phyloP scores from a whole-genome alignment of 2,888 invertebrate species.

The Bugula neritina region DNA sequence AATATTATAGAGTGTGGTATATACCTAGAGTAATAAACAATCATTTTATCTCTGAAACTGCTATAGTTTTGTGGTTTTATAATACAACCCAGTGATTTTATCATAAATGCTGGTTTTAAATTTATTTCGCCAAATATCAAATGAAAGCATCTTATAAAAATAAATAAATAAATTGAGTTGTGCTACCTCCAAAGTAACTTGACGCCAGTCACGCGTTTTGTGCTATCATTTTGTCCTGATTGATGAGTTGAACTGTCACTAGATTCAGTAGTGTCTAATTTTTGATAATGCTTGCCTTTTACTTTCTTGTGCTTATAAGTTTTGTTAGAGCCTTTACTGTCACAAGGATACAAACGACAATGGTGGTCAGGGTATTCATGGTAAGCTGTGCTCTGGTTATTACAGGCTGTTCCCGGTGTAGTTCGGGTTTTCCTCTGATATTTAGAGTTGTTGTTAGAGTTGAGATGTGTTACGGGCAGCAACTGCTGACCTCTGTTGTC shows the following conservation, averaged over 20 bases:
- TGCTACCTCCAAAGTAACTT: background rate
- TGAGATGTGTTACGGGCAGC: background rate
- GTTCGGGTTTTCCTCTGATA: background rate
- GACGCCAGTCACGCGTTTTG: background rate
- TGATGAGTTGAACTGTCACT: background rate
- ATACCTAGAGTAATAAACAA: too few species aligned
- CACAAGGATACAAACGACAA: too few species aligned
- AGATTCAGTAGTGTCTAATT: background rate
- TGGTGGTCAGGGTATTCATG: background rate
- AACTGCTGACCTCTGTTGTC: conserved; percentile 7
- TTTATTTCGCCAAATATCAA: too few species aligned
- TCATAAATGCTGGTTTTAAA: too few species aligned
- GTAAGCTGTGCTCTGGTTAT: background rate
- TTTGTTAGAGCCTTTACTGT: background rate
- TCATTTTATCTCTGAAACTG: too few species aligned
- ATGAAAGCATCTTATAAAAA: too few species aligned
- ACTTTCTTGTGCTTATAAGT: background rate
- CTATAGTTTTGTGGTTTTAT: too few species aligned
- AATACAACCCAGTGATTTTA: too few species aligned
- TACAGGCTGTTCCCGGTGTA: too few species aligned
- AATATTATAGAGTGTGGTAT: too few species aligned
- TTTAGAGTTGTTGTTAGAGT: conserved; percentile 8
- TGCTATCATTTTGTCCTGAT: background rate
- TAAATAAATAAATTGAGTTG: too few species aligned
- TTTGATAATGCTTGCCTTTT: background rate